Evolutionary conservation across 2,113 vertebrate genomes (phyloP).

Genomic region (Orcinus orca): DNA sequence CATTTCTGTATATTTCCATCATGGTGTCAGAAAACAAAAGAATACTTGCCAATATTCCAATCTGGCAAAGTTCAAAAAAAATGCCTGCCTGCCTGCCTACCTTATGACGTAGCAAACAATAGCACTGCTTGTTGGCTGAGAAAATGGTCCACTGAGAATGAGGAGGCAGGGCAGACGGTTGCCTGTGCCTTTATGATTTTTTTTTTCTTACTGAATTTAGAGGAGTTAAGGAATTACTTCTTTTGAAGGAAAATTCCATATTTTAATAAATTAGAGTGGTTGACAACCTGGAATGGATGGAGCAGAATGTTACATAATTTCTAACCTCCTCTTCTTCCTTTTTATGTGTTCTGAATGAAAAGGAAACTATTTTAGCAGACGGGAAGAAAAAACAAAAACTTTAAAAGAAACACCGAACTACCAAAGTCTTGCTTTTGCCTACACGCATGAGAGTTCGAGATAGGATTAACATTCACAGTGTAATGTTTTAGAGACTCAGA

Average conservation of each 20-base stretch:
- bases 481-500: constrained; percentile 63
- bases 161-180: not conserved
- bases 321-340: not conserved
- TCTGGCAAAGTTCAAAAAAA: not conserved
- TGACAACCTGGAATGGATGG: not conserved
- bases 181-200: not conserved
- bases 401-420: constrained; percentile 6
- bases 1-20: constrained; percentile 41
- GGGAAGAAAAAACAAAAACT: constrained; percentile 31
- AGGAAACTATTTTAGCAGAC: constrained; percentile 31
- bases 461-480: constrained; percentile 45
- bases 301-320: constrained; percentile 5
- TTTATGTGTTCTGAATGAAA: constrained; percentile 33
- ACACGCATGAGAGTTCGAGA: not conserved
- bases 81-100: not conserved
- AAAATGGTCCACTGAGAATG: not conserved
- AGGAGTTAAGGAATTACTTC: constrained; percentile 6
- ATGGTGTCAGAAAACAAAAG: constrained; percentile 22
- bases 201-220: constrained; percentile 3
- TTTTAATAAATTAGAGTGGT: constrained; percentile 61
- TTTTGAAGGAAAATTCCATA: constrained; percentile 42
- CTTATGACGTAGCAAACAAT: constrained; percentile 13
- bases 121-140: not conserved
- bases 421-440: constrained; percentile 17
- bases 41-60: not conserved